phyloP scores from a whole-genome alignment of 1,140 invertebrate genomes.

The Drosophila carrolli region DNA sequence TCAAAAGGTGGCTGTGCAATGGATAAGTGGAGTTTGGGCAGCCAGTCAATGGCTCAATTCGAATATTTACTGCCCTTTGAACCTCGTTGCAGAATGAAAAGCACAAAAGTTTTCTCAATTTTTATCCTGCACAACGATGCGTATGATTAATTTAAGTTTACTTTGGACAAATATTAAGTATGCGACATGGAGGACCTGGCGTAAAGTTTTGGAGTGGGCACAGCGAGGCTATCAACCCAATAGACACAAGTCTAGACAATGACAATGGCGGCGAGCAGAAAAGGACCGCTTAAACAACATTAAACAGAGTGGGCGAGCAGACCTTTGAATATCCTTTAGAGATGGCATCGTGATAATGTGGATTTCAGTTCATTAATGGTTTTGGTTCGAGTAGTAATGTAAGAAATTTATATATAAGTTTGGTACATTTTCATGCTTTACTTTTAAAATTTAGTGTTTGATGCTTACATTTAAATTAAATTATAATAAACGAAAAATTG shows the following conservation, averaged over 20 bases:
- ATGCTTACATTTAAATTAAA: too few species aligned
- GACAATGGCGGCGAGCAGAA: constrained; percentile 59
- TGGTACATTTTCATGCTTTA: too few species aligned
- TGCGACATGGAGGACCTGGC: constrained; percentile 24
- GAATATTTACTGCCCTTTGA: constrained; percentile 32
- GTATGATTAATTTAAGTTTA: constrained; percentile 77
- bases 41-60: constrained; percentile 31
- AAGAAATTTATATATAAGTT: too few species aligned
- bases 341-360: constrained; percentile 11
- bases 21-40: neutral
- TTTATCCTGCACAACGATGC: constrained; percentile 65
- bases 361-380: too few species aligned
- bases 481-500: too few species aligned
- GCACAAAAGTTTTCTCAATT: constrained; percentile 32
- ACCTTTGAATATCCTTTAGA: constrained; percentile 9
- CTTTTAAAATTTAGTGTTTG: too few species aligned
- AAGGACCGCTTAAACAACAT: constrained; percentile 55
- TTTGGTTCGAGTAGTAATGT: too few species aligned
- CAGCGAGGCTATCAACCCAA: constrained; percentile 40
- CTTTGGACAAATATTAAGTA: constrained; percentile 68
- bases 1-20: constrained; percentile 18
- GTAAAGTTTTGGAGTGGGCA: neutral
- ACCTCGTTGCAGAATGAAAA: constrained; percentile 12
- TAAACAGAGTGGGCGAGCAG: constrained; percentile 5
- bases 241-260: constrained; percentile 66